Percentiles rank a stretch among this genome's conserved stretches.
These are phyloP conservation scores for Andrena cerasifolii DNA, from an alignment of 1,140 invertebrate species.

Conservation along the genomic window DNA sequence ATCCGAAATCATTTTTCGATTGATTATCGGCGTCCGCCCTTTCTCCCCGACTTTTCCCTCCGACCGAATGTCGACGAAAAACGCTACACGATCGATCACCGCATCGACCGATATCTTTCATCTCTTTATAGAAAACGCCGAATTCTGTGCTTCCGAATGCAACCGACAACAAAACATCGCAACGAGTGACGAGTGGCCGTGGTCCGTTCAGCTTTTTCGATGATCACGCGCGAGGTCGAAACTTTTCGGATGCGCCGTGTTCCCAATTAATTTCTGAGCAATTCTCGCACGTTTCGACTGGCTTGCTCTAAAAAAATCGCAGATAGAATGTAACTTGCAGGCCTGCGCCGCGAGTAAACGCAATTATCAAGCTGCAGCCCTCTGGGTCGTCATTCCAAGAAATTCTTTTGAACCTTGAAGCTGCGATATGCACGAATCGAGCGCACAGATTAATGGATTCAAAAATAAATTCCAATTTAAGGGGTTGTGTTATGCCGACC, in stretches of 20 bases:
- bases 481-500: too few relatives aligned
- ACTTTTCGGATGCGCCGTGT: neutral
- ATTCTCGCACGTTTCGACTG: neutral
- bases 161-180: slow-evolving; percentile 24
- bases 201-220: slow-evolving; percentile 40
- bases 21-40: slow-evolving; percentile 46
- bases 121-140: slow-evolving; percentile 54
- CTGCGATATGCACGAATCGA: too few relatives aligned
- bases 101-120: slow-evolving; percentile 29
- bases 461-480: too few relatives aligned
- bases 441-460: too few relatives aligned
- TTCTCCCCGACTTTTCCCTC: slow-evolving; percentile 11
- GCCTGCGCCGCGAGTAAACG: too few relatives aligned
- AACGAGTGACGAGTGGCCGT: slow-evolving; percentile 34
- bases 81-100: slow-evolving; percentile 43
- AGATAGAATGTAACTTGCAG: too few relatives aligned
- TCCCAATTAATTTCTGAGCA: neutral
- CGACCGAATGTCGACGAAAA: slow-evolving; percentile 47
- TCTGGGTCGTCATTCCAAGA: too few relatives aligned
- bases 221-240: neutral
- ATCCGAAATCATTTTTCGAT: slow-evolving; percentile 67
- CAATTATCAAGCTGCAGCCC: too few relatives aligned
- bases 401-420: too few relatives aligned
- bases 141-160: slow-evolving; percentile 46
- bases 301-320: neutral